These are phyloP conservation scores for Elmis aenea DNA, from an alignment of 2,888 invertebrate genomes.

Conservation along the genomic window DNA sequence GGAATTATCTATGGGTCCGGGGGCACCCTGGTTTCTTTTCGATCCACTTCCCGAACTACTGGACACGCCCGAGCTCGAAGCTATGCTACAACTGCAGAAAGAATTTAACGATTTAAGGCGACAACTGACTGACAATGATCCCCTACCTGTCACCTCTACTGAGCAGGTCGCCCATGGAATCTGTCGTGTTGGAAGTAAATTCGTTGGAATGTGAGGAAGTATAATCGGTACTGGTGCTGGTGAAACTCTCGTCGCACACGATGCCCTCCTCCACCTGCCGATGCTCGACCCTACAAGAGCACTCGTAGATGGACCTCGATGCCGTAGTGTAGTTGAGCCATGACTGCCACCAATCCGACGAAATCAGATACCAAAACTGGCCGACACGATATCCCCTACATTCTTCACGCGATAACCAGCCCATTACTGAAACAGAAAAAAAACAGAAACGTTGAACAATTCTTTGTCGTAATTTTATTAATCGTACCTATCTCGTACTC, in stretches of 20 bases:
- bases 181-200: slow-evolving; percentile 47
- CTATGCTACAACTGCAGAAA: slow-evolving; percentile 46
- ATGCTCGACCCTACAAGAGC: slow-evolving; percentile 45
- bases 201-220: slow-evolving; percentile 41
- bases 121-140: too few species aligned
- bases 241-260: slow-evolving; percentile 66
- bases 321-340: slow-evolving; percentile 70
- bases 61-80: slow-evolving; percentile 61
- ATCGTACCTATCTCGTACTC: slow-evolving; percentile 71
- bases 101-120: slow-evolving; percentile 12
- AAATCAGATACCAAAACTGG: slow-evolving; percentile 86
- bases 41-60: slow-evolving; percentile 51
- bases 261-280: slow-evolving; percentile 56
- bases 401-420: slow-evolving; percentile 78
- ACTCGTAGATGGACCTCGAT: slow-evolving; percentile 40
- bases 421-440: slow-evolving; percentile 52
- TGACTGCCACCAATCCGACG: slow-evolving; percentile 79
- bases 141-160: slow-evolving; percentile 57
- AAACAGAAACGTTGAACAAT: slow-evolving; percentile 4
- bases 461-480: background rate
- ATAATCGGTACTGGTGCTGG: slow-evolving; percentile 48
- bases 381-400: slow-evolving; percentile 71
- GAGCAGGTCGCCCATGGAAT: slow-evolving; percentile 61
- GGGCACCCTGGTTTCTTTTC: slow-evolving; percentile 44
- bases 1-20: slow-evolving; percentile 74